These are phyloP conservation scores for Isurus oxyrinchus DNA, from an alignment of 2,113 vertebrate species.

Conservation along the genomic window DNA sequence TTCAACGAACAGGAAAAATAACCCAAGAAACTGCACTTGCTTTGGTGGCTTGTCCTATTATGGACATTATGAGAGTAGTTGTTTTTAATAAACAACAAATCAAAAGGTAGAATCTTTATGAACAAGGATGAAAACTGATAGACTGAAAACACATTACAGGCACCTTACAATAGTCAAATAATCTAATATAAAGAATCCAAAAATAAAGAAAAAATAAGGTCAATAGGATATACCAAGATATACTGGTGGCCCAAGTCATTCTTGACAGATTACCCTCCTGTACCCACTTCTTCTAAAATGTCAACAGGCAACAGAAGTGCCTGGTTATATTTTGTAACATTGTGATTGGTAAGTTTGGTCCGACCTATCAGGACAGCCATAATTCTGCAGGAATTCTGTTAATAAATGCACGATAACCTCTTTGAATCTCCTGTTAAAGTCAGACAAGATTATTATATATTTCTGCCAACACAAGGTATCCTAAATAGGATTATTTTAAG, in stretches of 20 bases:
- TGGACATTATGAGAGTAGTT: no score
- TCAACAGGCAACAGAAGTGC: not conserved
- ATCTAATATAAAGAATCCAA: no score
- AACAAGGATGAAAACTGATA: no score
- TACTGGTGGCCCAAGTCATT: not conserved
- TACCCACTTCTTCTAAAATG: not conserved
- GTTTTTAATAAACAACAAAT: no score
- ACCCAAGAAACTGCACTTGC: no score
- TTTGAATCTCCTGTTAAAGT: not conserved
- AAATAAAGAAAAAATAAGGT: no score
- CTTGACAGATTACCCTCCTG: not conserved
- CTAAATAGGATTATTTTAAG: not conserved
- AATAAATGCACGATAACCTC: not conserved
- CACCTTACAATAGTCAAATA: no score
- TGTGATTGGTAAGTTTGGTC: not conserved
- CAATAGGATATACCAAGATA: no score
- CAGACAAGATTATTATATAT: not conserved
- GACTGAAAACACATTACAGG: no score
- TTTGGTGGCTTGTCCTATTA: no score
- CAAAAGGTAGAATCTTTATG: no score
- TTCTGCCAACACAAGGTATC: not conserved
- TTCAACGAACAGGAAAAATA: no score
- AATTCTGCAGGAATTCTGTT: not conserved
- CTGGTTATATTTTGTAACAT: not conserved
- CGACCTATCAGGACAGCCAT: not conserved